Conservation (phyloP, 2,888 invertebrate species). For the Drosophila austrosaltans region DNA sequence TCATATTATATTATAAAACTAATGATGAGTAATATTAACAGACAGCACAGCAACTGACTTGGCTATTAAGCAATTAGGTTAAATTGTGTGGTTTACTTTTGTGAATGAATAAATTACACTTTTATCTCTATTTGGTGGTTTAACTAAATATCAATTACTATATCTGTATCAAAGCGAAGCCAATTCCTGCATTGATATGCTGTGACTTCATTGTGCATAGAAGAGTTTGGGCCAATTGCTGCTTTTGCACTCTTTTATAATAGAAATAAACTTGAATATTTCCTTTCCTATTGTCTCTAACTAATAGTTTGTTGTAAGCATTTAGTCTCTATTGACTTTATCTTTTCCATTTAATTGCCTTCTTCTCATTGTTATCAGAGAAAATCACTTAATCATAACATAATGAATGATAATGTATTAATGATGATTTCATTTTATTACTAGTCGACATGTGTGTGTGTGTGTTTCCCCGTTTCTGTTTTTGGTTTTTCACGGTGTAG, state of each 20-base stretch:
- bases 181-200: not conserved
- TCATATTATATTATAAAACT: not conserved
- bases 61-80: not conserved
- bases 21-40: too few relatives aligned
- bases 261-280: too few relatives aligned
- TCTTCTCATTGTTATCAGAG: not conserved
- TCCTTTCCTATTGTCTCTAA: too few relatives aligned
- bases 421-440: slow-evolving; percentile 9
- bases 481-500: not conserved
- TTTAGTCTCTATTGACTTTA: too few relatives aligned
- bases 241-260: too few relatives aligned
- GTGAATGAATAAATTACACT: too few relatives aligned
- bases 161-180: not conserved
- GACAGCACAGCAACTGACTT: not conserved
- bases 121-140: not conserved
- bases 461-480: not conserved
- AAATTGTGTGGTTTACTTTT: not conserved
- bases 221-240: too few relatives aligned
- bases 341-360: too few relatives aligned
- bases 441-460: not conserved
- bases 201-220: too few relatives aligned
- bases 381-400: slow-evolving; percentile 6
- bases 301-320: too few relatives aligned
- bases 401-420: not conserved
- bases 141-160: too few relatives aligned